Percentiles rank a stretch among this genome's conserved stretches.
phyloP scores from a whole-genome alignment of 2,113 vertebrate genomes.

The Nycticryphes semicollaris region DNA sequence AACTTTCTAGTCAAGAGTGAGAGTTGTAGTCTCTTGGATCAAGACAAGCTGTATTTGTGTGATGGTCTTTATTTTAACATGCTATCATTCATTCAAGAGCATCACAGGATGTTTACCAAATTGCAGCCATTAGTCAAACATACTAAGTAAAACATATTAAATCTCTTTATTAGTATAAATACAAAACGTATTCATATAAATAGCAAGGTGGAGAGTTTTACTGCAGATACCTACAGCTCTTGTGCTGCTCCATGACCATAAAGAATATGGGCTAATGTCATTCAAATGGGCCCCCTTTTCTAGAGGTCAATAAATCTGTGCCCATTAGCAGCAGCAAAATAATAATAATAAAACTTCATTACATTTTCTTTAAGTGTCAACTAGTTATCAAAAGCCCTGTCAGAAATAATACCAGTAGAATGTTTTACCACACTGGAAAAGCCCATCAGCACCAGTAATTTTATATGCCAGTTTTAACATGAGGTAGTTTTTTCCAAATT shows the following conservation, averaged over 20 bases:
- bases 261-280: background rate
- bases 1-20: background rate
- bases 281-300: background rate
- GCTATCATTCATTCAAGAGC: background rate
- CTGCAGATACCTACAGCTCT: background rate
- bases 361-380: background rate
- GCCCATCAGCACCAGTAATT: background rate
- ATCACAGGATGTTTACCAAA: background rate
- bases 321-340: background rate
- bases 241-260: background rate
- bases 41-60: background rate
- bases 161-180: background rate
- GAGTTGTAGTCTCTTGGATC: background rate
- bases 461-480: slow-evolving; percentile 11
- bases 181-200: background rate
- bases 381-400: background rate
- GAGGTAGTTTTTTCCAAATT: background rate
- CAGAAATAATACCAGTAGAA: background rate
- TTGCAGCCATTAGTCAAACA: background rate
- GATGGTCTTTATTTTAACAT: background rate
- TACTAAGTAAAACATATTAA: background rate
- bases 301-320: background rate
- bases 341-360: background rate
- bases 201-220: background rate
- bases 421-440: slow-evolving; percentile 19